Base-by-base conservation (phyloP, 1,140 invertebrate genomes). In the Ceratina japonica region DNA sequence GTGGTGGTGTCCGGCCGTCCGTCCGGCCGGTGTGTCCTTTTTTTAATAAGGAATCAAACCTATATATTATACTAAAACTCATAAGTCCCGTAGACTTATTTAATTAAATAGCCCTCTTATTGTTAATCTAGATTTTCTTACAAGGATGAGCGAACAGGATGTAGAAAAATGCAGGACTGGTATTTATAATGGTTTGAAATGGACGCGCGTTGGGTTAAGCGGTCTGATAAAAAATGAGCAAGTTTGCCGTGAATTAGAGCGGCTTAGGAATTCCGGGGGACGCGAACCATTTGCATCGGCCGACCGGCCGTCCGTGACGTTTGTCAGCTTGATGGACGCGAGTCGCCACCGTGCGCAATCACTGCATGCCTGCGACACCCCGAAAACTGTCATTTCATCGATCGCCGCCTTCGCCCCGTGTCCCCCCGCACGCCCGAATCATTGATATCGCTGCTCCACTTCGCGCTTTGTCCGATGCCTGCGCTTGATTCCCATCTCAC, bases 341-440 rank as follows among this genome's bases (percentile, higher is more conserved):
- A 75, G 52, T 75, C 64, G 22, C 37, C 74, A 49, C 31, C 20
- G 20, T 69, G 74, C 74, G 74, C 74, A 75, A 75, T 75, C 74
- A 68, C 31, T 69, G 37, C 64, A 37, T 51, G 52, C 24, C 15
- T 74, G 59, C 51, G 62, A 58, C 64, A 37, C 64, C 31, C 64
- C 27, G 64, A 75, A 69, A 75, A 75, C 74, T 59, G 64, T 75
- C 64, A 69, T 75, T 75, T 69, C 74, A 68, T 75, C 74, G 74
- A 75, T 75, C 74, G 64, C 27, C 68, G 37, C 37, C 37, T 44
- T 44, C 37, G 37, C 37, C 37, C 37, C 37, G 37, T 44, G 37
- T 44, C 37, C 5, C 37, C 37, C 37, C 37, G 37, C 37, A 44
- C 37, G 37, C 49, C 52, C 64, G 74, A 75, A 75, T 75, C 74